Percentiles rank a stretch among this genome's conserved stretches.
Evolutionary conservation across 37 sponge, comb jelly and placozoan genomes (phyloP).

Genomic region (Tethya wilhelma): DNA sequence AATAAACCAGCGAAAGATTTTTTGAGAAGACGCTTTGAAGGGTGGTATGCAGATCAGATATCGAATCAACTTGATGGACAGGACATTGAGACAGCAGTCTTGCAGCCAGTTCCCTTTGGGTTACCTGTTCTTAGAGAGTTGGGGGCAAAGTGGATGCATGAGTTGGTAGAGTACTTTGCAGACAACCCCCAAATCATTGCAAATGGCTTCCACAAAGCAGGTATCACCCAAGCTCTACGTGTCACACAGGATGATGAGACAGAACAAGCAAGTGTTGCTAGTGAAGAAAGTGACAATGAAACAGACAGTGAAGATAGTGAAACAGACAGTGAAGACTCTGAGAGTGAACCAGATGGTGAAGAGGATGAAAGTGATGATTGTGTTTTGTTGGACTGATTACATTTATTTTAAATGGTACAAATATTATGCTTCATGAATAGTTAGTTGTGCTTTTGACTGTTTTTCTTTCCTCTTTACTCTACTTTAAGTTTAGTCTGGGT

Average conservation of each 20-base stretch:
- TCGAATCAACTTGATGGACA: constrained; percentile 39
- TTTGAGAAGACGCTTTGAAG: constrained; percentile 29
- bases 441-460: too few relatives aligned
- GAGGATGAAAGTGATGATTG: constrained; percentile 1
- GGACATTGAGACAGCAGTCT: constrained; percentile 21
- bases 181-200: constrained; percentile 17
- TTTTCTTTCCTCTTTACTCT: too few relatives aligned
- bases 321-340: background rate
- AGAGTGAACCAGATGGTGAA: background rate
- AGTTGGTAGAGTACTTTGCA: constrained; percentile 11
- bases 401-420: background rate
- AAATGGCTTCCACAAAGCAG: constrained; percentile 19
- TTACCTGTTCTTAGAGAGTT: constrained; percentile 7
- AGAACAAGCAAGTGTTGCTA: background rate
- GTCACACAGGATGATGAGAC: background rate
- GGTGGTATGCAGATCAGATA: constrained; percentile 58
- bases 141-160: constrained; percentile 24
- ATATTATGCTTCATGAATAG: background rate
- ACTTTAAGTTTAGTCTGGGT: too few relatives aligned
- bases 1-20: constrained; percentile 67
- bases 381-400: too few relatives aligned
- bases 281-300: background rate
- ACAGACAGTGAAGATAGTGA: background rate
- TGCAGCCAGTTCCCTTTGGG: constrained; percentile 21
- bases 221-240: constrained; percentile 10